A percentile compares a stretch with the other conserved stretches of the same genome.
phyloP scores from a whole-genome alignment of 2,888 invertebrate genomes.

The Lagria hirta region DNA sequence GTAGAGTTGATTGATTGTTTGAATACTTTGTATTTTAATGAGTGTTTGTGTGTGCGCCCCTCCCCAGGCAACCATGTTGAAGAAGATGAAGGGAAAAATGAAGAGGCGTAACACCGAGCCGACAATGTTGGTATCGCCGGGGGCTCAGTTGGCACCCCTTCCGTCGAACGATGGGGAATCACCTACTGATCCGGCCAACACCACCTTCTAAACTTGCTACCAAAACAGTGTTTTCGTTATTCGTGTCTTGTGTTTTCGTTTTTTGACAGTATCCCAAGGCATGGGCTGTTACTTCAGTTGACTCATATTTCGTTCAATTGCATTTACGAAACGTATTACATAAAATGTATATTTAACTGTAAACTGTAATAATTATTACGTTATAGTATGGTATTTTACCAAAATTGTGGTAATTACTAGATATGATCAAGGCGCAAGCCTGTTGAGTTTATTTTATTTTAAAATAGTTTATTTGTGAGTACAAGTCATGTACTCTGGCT shows the following conservation, averaged over 20 bases:
- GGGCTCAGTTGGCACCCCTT: slow-evolving; percentile 54
- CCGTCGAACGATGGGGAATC: slow-evolving; percentile 56
- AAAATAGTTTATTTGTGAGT: slow-evolving; percentile 40
- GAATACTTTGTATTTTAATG: slow-evolving; percentile 18
- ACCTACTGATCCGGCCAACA: slow-evolving; percentile 53
- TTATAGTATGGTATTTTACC: slow-evolving; percentile 63
- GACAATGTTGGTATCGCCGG: slow-evolving; percentile 64
- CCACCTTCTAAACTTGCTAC: slow-evolving; percentile 47
- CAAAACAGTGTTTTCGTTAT: slow-evolving; percentile 11
- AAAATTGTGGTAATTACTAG: slow-evolving; percentile 42
- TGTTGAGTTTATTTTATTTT: slow-evolving; percentile 41
- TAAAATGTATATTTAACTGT: slow-evolving; percentile 48
- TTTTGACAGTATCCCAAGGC: slow-evolving; percentile 29
- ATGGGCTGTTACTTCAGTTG: slow-evolving; percentile 26
- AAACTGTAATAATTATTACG: slow-evolving; percentile 60
- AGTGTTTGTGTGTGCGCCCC: slow-evolving; percentile 44
- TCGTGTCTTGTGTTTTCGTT: slow-evolving; percentile 20
- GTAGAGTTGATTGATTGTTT: slow-evolving; percentile 26
- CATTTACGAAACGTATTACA: slow-evolving; percentile 45
- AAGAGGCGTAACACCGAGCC: slow-evolving; percentile 93
- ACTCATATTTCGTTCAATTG: slow-evolving; percentile 40
- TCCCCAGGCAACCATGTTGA: slow-evolving; percentile 98
- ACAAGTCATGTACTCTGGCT: slow-evolving; percentile 42
- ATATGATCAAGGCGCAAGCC: slow-evolving; percentile 33
- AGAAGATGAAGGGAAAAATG: slow-evolving; percentile 96